phyloP scores from a whole-genome alignment of 2,113 vertebrate species.

The Scopus umbretta region DNA sequence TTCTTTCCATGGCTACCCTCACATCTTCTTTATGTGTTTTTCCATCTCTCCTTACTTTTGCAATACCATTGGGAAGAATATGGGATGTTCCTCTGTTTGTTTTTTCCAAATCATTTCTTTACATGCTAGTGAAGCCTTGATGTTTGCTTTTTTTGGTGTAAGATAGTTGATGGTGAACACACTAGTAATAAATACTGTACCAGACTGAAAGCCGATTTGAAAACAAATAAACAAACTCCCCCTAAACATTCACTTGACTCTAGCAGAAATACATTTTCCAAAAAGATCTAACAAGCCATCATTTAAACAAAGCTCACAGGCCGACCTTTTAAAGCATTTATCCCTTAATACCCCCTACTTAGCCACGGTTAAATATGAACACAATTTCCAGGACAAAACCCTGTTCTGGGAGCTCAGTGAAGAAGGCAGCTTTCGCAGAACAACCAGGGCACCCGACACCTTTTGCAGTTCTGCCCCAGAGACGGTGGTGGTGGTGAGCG shows the following conservation, averaged over 20 bases:
- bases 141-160: neutral
- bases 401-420: neutral
- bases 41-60: neutral
- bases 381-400: neutral
- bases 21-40: neutral
- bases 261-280: neutral
- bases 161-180: neutral
- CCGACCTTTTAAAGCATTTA: neutral
- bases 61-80: neutral
- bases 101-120: neutral
- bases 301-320: neutral
- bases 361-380: neutral
- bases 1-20: neutral
- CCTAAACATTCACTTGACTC: neutral
- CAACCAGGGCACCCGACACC: neutral
- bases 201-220: neutral
- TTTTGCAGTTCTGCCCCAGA: neutral
- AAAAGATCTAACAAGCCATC: neutral
- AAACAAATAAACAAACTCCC: neutral
- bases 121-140: neutral
- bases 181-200: neutral
- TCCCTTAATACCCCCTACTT: neutral
- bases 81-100: neutral
- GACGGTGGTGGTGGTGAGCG: accelerated
- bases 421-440: neutral